phyloP scores from a whole-genome alignment of 2,888 invertebrate genomes.

The Gastracanthus pulcherrimus region DNA sequence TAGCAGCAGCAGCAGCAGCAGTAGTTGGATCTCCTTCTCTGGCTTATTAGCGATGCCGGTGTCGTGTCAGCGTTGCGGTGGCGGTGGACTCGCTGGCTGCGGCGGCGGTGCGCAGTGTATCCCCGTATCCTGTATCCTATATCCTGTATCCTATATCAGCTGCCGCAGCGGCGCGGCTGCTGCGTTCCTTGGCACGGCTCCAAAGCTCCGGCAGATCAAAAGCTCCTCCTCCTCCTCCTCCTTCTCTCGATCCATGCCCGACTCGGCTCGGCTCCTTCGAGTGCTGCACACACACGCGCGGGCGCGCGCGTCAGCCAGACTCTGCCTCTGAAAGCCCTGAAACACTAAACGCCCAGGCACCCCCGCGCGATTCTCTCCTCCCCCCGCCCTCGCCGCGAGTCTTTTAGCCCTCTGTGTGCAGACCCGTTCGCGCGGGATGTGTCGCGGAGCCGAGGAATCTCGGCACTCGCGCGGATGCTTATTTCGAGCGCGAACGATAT shows the following conservation, averaged over 20 bases:
- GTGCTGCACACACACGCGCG: no score
- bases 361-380: conserved; percentile 20
- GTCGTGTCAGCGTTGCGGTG: not conserved
- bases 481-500: not conserved
- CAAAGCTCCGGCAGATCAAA: conserved; percentile 74
- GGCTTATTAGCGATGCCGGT: conserved; percentile 31
- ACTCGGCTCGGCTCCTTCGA: conserved; percentile 48
- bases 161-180: conserved; percentile 46
- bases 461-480: not conserved
- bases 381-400: not conserved
- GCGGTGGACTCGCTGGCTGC: not conserved
- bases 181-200: conserved; percentile 69
- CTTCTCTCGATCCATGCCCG: conserved; percentile 44
- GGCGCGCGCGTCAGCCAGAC: not conserved
- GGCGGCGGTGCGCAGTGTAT: not conserved
- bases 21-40: not conserved
- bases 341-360: conserved; percentile 55
- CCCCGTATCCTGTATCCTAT: conserved; percentile 45
- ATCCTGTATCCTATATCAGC: conserved; percentile 53
- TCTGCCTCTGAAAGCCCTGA: conserved; percentile 37
- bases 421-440: not conserved
- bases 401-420: not conserved
- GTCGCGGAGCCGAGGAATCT: not conserved
- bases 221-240: conserved; percentile 69
- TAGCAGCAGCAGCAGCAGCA: not conserved